Conservation (phyloP, 2,888 invertebrate genomes). For the Chalcosyrphus nemorum region DNA sequence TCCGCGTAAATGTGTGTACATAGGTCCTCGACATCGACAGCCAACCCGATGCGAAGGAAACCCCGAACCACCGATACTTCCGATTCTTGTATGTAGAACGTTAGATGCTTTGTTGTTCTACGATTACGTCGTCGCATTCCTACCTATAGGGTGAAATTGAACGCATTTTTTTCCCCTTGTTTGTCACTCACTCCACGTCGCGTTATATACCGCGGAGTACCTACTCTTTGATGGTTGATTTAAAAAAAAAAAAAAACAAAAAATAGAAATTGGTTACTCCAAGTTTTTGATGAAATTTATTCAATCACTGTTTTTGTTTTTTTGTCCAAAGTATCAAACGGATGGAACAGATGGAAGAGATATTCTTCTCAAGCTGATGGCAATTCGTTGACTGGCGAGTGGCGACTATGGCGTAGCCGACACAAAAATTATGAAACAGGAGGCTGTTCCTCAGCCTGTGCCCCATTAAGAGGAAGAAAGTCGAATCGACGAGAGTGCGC, state of each 20-base stretch:
- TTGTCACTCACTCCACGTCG: not conserved
- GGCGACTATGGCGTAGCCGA: constrained; percentile 38
- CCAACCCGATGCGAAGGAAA: constrained; percentile 65
- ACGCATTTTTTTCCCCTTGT: constrained; percentile 53
- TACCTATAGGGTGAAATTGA: constrained; percentile 48
- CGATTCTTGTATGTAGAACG: constrained; percentile 54
- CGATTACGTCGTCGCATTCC: constrained; percentile 52
- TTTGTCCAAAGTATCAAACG: not conserved
- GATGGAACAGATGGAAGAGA: constrained; percentile 48
- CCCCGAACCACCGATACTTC: constrained; percentile 62
- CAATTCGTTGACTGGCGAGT: constrained; percentile 65
- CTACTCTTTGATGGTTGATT: constrained; percentile 13
- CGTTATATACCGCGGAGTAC: constrained; percentile 1
- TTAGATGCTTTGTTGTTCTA: constrained; percentile 33
- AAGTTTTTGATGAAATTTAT: not conserved
- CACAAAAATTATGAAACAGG: constrained; percentile 66
- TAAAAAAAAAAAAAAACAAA: constrained; percentile 21
- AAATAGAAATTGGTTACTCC: constrained; percentile 41
- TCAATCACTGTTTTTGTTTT: constrained; percentile 9
- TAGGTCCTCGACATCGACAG: constrained; percentile 64
- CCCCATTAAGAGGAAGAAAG: constrained; percentile 58
- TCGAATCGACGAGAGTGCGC: constrained; percentile 51
- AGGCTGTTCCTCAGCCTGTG: no score
- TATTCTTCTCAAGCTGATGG: constrained; percentile 61
- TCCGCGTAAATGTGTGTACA: constrained; percentile 62